These are phyloP conservation scores for Microctonus aethiopoides DNA, from an alignment of 2,888 invertebrate species.

Conservation along the genomic window DNA sequence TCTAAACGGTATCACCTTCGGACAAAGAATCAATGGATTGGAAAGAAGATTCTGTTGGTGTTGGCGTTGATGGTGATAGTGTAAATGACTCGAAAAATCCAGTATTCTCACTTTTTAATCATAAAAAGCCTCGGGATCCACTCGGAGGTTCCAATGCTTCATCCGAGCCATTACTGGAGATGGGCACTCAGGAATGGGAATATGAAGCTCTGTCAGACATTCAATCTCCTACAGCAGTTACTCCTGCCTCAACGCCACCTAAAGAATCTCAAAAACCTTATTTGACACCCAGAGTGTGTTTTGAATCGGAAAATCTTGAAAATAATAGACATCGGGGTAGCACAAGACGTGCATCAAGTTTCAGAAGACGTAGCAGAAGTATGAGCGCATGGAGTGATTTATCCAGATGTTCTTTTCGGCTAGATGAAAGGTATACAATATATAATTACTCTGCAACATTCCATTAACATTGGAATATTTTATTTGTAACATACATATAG, in stretches of 20 bases:
- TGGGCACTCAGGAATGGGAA: conserved; percentile 64
- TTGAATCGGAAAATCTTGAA: conserved; percentile 67
- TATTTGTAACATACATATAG: too few relatives aligned
- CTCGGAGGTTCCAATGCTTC: conserved; percentile 55
- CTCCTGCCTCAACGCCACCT: conserved; percentile 60
- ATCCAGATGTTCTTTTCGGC: conserved; percentile 83
- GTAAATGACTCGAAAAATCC: conserved; percentile 46
- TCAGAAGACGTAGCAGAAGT: conserved; percentile 72
- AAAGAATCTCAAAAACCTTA: conserved; percentile 49
- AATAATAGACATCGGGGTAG: conserved; percentile 62
- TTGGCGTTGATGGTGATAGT: conserved; percentile 24
- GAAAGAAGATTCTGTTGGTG: conserved; percentile 5
- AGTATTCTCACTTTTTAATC: conserved; percentile 53
- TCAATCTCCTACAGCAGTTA: conserved; percentile 56
- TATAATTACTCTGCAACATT: background rate
- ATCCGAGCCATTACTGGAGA: conserved; percentile 66
- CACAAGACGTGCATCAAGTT: conserved; percentile 46
- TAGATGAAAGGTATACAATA: conserved; percentile 76
- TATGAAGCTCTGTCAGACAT: conserved; percentile 63
- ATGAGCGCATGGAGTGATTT: conserved; percentile 92
- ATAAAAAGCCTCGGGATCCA: conserved; percentile 56
- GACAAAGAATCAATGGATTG: background rate
- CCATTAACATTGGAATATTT: too few relatives aligned
- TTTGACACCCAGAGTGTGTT: conserved; percentile 72
- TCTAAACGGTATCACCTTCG: conserved; percentile 17